Evolutionary conservation across 2,888 invertebrate species (phyloP), one percentile per base, ranked within the genome.

Genomic region (Epicampocera succincta): DNA sequence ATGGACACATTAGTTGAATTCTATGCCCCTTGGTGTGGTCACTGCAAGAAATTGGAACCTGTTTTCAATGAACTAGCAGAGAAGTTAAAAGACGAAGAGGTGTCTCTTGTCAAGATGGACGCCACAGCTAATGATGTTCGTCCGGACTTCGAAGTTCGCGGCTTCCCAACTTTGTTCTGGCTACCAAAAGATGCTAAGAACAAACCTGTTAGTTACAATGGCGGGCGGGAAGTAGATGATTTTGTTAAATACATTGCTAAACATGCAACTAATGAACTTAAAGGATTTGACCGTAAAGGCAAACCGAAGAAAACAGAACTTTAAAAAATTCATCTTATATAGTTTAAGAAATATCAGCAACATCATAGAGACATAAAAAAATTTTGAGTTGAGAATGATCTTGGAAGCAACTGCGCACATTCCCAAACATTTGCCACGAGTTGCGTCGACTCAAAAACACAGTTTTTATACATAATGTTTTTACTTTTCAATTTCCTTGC

Each of bases 1-100:
- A 96, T 97, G 89, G 99, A 99, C 90, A 97, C 97, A 2, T 93
- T 99, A 52, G 94, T 99, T 85, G 99, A 99, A 92, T 99, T 99
- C 92, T 99, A 99, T 91, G 99, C 99, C 42, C 99, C 99, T 0
- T 99, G 99, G 99, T 98, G 98, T 91, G 99, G 99, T 85, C 99
- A 99, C 90, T 99, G 99, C 93, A 99, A 99, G 92, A 96, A 96
- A 91, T 93, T 99, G 60, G 93, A 97, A 2, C 99, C 99, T 19
- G 93, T 97, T 71, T 99, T 94, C 91, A 98, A 99, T 79, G 98
- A 99, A 91, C 93, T 99, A 40, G 99, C 96, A 46, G 94, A 95
- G 77, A 96, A 96, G 94, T 90, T 99, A 89, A 94, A 94, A 86
- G 92, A 94, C 85, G 99, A 99, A 92, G 94, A 95, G 38, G 94